A percentile compares a stretch with the other conserved stretches of the same genome.
Evolutionary conservation across 2,797 vertebrate species (phyloP).

Genomic region (Acanthurus tractus): DNA sequence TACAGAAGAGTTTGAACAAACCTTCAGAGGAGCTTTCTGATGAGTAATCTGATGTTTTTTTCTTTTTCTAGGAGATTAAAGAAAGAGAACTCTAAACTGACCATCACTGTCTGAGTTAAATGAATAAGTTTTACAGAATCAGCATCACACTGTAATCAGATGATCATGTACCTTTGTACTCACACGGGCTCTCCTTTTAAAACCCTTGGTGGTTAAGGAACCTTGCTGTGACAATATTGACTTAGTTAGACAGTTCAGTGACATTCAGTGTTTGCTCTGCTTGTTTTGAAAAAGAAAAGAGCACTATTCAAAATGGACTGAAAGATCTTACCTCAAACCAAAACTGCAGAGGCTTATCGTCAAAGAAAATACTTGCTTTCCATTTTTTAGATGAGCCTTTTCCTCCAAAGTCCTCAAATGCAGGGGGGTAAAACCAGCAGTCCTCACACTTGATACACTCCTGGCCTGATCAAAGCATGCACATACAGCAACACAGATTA

Average conservation of each 20-base stretch:
- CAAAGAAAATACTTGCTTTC: slow-evolving; percentile 46
- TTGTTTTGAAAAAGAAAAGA: background rate
- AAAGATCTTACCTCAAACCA: slow-evolving; percentile 56
- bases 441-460: slow-evolving; percentile 45
- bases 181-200: background rate
- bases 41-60: background rate
- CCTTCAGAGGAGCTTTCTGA: slow-evolving; percentile 28
- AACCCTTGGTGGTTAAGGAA: slow-evolving; percentile 10
- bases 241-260: background rate
- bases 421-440: background rate
- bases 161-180: slow-evolving; percentile 19
- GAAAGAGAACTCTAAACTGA: background rate
- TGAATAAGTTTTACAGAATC: background rate
- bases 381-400: slow-evolving; percentile 59
- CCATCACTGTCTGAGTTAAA: too few species aligned
- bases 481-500: background rate
- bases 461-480: slow-evolving; percentile 41
- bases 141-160: background rate
- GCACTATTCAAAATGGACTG: background rate
- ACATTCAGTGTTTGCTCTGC: background rate
- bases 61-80: slow-evolving; percentile 6
- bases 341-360: slow-evolving; percentile 26
- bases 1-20: slow-evolving; percentile 29
- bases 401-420: slow-evolving; percentile 60
- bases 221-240: slow-evolving; percentile 17